phyloP scores from a whole-genome alignment of 1,140 invertebrate genomes.

The Plectrocnemia conspersa region DNA sequence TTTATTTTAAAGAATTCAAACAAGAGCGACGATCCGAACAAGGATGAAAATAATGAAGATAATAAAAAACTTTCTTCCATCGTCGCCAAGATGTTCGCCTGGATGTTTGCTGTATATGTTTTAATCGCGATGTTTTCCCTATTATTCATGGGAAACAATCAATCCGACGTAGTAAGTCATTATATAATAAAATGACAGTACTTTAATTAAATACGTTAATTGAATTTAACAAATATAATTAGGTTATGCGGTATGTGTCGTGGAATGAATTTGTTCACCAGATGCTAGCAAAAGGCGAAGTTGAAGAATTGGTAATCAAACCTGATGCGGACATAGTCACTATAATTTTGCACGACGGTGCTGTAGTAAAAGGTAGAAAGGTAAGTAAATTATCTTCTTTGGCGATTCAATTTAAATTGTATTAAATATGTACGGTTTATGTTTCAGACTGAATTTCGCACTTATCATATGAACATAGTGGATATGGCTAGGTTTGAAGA shows the following conservation, averaged over 20 bases:
- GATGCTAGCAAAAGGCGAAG: constrained; percentile 89
- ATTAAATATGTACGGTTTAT: constrained; percentile 21
- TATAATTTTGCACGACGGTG: constrained; percentile 78
- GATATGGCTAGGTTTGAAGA: constrained; percentile 81
- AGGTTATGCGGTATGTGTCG: constrained; percentile 64
- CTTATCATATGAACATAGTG: constrained; percentile 78
- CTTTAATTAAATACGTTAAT: background rate
- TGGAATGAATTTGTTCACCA: constrained; percentile 95
- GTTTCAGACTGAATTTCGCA: constrained; percentile 57
- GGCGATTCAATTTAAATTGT: constrained; percentile 34
- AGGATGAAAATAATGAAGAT: constrained; percentile 54
- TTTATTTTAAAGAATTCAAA: constrained; percentile 7
- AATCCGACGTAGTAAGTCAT: constrained; percentile 59
- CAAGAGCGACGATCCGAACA: constrained; percentile 36
- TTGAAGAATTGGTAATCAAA: constrained; percentile 78
- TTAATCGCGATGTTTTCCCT: constrained; percentile 65
- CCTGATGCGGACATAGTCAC: constrained; percentile 80
- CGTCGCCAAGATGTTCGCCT: constrained; percentile 66
- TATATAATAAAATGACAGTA: background rate
- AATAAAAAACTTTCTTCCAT: constrained; percentile 63
- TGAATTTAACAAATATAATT: background rate
- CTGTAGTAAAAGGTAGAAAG: constrained; percentile 77
- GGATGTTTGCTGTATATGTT: constrained; percentile 71
- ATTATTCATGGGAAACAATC: constrained; percentile 64
- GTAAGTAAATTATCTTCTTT: constrained; percentile 41